phyloP scores from a whole-genome alignment of 1,140 invertebrate species.

The Calycopis cecrops region DNA sequence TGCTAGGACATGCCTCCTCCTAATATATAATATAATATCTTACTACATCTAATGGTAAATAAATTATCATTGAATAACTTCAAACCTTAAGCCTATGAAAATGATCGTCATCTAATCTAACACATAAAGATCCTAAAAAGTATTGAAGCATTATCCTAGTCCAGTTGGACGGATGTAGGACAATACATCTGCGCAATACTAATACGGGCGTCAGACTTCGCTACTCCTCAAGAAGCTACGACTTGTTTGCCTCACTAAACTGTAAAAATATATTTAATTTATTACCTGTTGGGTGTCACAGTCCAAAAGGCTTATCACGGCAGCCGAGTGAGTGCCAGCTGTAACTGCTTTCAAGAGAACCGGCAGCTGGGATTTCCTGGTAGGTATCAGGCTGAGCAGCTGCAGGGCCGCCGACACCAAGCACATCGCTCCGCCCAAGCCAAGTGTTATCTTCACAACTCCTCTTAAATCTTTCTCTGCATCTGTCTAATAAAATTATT shows the following conservation, averaged over 20 bases:
- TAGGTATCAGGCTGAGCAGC: slow-evolving; percentile 39
- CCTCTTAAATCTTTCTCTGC: slow-evolving; percentile 54
- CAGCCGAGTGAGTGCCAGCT: slow-evolving; percentile 52
- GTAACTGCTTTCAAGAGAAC: slow-evolving; percentile 49
- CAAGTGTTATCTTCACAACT: slow-evolving; percentile 54
- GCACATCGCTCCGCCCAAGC: slow-evolving; percentile 56
- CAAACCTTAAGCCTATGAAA: too few relatives aligned
- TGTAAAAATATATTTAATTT: too few relatives aligned
- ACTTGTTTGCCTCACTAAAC: too few relatives aligned
- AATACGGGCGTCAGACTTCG: too few relatives aligned
- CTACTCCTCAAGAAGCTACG: too few relatives aligned
- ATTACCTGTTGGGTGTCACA: slow-evolving; percentile 63
- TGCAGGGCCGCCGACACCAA: slow-evolving; percentile 50
- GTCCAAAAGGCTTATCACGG: slow-evolving; percentile 49
- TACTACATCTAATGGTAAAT: too few relatives aligned
- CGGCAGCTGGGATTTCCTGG: slow-evolving; percentile 37
- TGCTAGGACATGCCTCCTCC: slow-evolving; percentile 49
- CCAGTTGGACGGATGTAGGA: too few relatives aligned
- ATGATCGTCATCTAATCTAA: too few relatives aligned
- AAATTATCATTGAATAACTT: too few relatives aligned
- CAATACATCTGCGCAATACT: too few relatives aligned
- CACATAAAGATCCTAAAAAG: too few relatives aligned
- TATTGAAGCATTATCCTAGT: too few relatives aligned
- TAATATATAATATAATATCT: slow-evolving; percentile 4
- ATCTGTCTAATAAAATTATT: slow-evolving; percentile 42